These are phyloP conservation scores for Athalia circularis DNA, from an alignment of 2,888 invertebrate genomes.

Conservation along the genomic window DNA sequence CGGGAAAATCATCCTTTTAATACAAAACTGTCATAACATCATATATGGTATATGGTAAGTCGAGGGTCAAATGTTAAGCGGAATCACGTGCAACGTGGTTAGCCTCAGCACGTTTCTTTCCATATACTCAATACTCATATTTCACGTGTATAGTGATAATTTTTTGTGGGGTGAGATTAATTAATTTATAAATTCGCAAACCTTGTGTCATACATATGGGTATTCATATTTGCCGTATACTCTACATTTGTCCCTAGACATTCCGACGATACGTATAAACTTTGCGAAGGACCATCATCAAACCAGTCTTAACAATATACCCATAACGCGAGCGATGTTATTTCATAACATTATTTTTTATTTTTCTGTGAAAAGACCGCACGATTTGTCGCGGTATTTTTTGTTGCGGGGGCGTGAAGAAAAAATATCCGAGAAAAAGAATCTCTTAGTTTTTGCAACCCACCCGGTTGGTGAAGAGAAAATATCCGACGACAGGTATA, in stretches of 20 bases:
- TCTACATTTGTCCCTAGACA: background rate
- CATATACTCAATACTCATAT: too few species aligned
- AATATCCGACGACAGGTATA: too few species aligned
- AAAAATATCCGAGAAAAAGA: background rate
- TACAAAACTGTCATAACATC: slow-evolving; percentile 43
- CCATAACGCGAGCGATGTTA: too few species aligned
- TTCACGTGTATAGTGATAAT: background rate
- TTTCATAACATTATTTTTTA: background rate
- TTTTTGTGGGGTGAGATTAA: background rate
- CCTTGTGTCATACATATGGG: too few species aligned
- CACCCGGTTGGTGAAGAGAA: too few species aligned
- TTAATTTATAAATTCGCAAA: background rate
- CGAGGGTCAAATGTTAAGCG: slow-evolving; percentile 47
- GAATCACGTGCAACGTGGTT: slow-evolving; percentile 36
- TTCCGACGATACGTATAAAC: slow-evolving; percentile 17
- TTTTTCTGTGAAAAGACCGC: background rate
- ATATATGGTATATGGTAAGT: background rate
- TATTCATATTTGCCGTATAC: background rate
- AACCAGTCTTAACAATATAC: too few species aligned
- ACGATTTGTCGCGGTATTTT: background rate
- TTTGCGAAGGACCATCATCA: slow-evolving; percentile 22
- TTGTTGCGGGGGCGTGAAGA: background rate
- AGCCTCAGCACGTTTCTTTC: slow-evolving; percentile 11
- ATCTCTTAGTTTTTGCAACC: background rate
- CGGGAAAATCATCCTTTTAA: slow-evolving; percentile 43